Percentiles rank a stretch among this genome's conserved stretches.
Evolutionary conservation across 1,140 invertebrate species (phyloP).

Genomic region (Cherax quadricarinatus): DNA sequence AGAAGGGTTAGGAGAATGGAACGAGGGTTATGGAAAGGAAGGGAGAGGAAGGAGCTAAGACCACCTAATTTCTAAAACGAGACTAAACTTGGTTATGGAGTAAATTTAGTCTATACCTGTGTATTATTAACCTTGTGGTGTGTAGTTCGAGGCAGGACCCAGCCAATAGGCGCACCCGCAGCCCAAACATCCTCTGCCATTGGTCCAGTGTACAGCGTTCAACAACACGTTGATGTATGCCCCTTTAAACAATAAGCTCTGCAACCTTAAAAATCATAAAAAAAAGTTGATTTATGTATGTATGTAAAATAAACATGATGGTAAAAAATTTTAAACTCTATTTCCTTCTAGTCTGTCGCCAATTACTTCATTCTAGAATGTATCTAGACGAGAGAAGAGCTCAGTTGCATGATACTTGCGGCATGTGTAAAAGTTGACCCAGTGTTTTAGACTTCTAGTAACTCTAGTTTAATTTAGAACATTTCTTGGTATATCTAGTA

Average conservation of each 20-base stretch:
- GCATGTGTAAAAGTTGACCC: constrained; percentile 61
- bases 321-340: constrained; percentile 56
- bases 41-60: background rate
- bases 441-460: constrained; percentile 28
- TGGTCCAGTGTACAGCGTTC: constrained; percentile 14
- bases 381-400: constrained; percentile 40
- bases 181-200: constrained; percentile 31
- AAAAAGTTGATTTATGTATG: constrained; percentile 67
- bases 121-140: background rate
- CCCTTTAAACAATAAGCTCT: constrained; percentile 47
- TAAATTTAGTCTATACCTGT: background rate
- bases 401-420: constrained; percentile 40
- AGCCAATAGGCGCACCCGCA: background rate
- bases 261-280: constrained; percentile 30
- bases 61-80: constrained; percentile 25
- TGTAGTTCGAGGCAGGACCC: background rate
- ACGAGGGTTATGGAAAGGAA: background rate
- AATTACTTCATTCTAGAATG: constrained; percentile 54
- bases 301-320: constrained; percentile 69
- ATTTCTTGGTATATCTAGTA: constrained; percentile 29
- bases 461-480: constrained; percentile 5
- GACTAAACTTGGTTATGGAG: constrained; percentile 31
- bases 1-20: background rate
- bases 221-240: constrained; percentile 37
- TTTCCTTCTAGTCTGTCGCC: constrained; percentile 55